Conservation (phyloP, 2,888 invertebrate genomes). For the Trichogramma dendrolimi region DNA sequence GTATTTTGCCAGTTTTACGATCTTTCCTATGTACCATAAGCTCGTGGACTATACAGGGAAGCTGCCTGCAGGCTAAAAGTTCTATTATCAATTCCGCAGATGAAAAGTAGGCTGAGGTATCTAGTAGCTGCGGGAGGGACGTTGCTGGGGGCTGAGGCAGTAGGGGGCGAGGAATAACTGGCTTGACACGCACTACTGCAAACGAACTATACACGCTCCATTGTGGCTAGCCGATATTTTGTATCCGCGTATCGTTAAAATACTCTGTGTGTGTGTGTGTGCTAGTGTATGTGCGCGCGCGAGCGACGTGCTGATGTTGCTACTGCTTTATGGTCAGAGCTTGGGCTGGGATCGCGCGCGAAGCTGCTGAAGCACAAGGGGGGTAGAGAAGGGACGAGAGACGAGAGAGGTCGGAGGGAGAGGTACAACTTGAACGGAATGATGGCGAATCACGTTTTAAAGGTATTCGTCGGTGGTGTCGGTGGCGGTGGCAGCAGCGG, state of each 20-base stretch:
- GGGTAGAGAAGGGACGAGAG: too few species aligned
- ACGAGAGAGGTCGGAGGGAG: slow-evolving; percentile 5
- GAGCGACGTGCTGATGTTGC: slow-evolving; percentile 24
- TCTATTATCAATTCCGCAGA: slow-evolving; percentile 16
- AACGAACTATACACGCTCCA: slow-evolving; percentile 25
- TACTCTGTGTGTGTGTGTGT: slow-evolving; percentile 29
- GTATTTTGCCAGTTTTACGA: too few species aligned
- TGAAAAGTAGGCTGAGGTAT: too few species aligned
- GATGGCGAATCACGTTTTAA: slow-evolving; percentile 38
- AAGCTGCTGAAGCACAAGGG: too few species aligned
- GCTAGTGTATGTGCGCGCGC: too few species aligned
- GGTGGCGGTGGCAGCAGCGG: neutral
- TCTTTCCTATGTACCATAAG: too few species aligned
- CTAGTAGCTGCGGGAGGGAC: too few species aligned
- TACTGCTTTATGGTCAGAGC: slow-evolving; percentile 42
- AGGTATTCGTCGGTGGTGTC: slow-evolving; percentile 39
- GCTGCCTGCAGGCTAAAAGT: slow-evolving; percentile 13
- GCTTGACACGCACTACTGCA: slow-evolving; percentile 26
- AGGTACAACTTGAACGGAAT: slow-evolving; percentile 47
- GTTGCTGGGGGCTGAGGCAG: neutral
- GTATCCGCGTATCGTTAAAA: slow-evolving; percentile 39
- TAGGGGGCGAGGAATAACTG: neutral
- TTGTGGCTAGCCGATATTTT: slow-evolving; percentile 30
- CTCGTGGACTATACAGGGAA: too few species aligned
- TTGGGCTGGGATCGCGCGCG: too few species aligned